Conservation (phyloP, 2,888 invertebrate genomes). For the Epinotia bilunana region DNA sequence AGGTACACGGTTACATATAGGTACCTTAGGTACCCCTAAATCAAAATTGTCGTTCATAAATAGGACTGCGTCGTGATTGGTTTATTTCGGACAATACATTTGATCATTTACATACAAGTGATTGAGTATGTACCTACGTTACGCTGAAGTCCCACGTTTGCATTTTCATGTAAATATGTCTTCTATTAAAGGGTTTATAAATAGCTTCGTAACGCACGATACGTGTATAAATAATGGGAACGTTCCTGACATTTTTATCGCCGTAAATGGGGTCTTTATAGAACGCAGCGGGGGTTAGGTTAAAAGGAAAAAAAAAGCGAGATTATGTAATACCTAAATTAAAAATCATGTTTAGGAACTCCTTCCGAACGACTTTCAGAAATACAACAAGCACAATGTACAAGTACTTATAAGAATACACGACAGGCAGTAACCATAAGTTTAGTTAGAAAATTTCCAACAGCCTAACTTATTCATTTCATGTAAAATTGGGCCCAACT, state of each 20-base stretch:
- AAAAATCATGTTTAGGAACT: background rate
- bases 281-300: background rate
- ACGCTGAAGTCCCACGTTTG: background rate
- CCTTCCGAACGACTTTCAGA: background rate
- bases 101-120: background rate
- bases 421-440: slow-evolving; percentile 24
- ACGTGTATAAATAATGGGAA: slow-evolving; percentile 34
- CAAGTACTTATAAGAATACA: background rate
- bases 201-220: slow-evolving; percentile 20
- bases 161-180: slow-evolving; percentile 17
- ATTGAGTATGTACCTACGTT: background rate
- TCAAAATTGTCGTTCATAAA: too few relatives aligned
- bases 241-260: slow-evolving; percentile 31
- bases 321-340: background rate
- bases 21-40: too few relatives aligned
- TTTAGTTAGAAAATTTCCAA: slow-evolving; percentile 15
- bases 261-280: slow-evolving; percentile 23
- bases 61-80: background rate
- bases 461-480: slow-evolving; percentile 1
- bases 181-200: slow-evolving; percentile 20
- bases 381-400: slow-evolving; percentile 3
- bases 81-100: slow-evolving; percentile 7
- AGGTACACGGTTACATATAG: too few relatives aligned
- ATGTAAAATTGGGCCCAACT: slow-evolving; percentile 17
- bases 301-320: slow-evolving; percentile 10